Evolutionary conservation across 2,113 vertebrate genomes (phyloP), one percentile per base, ranked within the genome.

Genomic region (Myrmecophaga tridactyla): DNA sequence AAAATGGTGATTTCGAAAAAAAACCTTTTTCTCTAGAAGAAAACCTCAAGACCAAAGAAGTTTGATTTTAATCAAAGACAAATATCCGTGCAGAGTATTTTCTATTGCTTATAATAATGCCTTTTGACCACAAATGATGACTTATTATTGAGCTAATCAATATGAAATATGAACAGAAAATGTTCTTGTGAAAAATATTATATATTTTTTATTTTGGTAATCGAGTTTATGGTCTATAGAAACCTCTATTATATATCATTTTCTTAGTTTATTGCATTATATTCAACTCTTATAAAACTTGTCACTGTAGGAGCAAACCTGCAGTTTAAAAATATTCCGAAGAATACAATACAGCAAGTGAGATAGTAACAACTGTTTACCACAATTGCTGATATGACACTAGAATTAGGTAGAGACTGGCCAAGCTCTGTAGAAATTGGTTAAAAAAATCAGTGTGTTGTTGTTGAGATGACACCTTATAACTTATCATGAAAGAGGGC

Each of bases 101-200:
- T 65, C 6, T 20, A 93, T 81, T 89, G 56, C 17, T 94, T 96
- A 77, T 86, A 86, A 86, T 65, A 84, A 70, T 86, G 29, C 78
- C 60, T 69, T 90, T 58, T 41, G 69, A 70, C 69, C n/a, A 53
- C 39, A 92, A 77, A 76, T 65, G 17, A 93, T 82, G 86, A 89
- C 6, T 58, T 0, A 77, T 73, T 14, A 82, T 9, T 36, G 25
- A 92, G 27, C 6, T 48, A 75, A 94, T 23, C 62, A 46, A 67
- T 25, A 86, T 65, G 73, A 93, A 94, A 82, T 72, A 46, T 31
- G 20, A 91, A 88, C 12, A 58, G 43, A 91, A 70, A 76, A 46
- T 41, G 87, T 53, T 41, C 56, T 81, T 77, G 6, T 88, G 51
- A 88, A 76, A 90, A 86, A 63, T n/a, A 67, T 31, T 36, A 51